Conservation (phyloP, 2,888 invertebrate genomes). For the Byasa hedistus region DNA sequence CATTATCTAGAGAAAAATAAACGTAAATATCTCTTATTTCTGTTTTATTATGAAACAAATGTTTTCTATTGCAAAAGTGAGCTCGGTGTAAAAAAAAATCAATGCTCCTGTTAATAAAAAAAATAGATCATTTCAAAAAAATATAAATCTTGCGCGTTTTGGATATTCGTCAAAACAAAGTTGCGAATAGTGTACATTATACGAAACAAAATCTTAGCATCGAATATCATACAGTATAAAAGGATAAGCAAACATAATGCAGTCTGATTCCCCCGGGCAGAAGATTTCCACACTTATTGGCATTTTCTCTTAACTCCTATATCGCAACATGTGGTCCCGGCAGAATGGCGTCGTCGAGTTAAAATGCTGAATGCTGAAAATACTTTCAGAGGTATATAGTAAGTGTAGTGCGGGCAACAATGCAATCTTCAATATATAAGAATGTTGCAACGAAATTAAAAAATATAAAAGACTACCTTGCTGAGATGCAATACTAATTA, state of each 20-base stretch:
- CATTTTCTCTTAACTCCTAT: slow-evolving; percentile 1
- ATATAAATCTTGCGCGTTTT: too few relatives aligned
- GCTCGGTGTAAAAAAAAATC: too few relatives aligned
- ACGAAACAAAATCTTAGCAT: neutral
- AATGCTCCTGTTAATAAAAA: too few relatives aligned
- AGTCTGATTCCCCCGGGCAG: neutral
- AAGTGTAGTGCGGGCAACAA: neutral
- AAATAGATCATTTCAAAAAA: too few relatives aligned
- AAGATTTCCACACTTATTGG: slow-evolving; percentile 6
- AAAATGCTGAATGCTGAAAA: neutral
- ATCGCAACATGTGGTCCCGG: slow-evolving; percentile 1
- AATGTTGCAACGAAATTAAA: too few relatives aligned
- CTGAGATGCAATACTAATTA: too few relatives aligned
- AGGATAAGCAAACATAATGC: neutral
- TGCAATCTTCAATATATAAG: neutral
- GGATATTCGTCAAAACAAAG: too few relatives aligned
- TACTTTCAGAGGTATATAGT: neutral
- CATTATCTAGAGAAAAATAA: too few relatives aligned
- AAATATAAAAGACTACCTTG: too few relatives aligned
- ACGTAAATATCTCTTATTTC: too few relatives aligned
- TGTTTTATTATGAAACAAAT: too few relatives aligned
- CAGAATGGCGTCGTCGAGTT: neutral
- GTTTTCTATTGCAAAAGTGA: too few relatives aligned
- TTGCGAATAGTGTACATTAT: neutral
- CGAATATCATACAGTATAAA: neutral